These are phyloP conservation scores for Oreochromis mossambicus DNA, from an alignment of 2,797 vertebrate species.

Conservation along the genomic window DNA sequence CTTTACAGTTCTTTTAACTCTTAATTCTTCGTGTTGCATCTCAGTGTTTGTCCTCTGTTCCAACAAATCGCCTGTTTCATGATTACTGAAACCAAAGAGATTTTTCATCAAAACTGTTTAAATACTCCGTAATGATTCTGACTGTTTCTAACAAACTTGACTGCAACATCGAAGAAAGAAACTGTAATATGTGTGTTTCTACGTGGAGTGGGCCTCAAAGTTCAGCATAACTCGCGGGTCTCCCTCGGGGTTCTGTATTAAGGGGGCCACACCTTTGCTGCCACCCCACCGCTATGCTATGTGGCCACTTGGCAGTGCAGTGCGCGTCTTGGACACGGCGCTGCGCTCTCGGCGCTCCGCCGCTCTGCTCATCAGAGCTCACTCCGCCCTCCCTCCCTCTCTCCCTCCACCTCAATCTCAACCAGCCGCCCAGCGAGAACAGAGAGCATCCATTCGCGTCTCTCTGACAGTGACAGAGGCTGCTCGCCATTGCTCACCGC, in stretches of 20 bases:
- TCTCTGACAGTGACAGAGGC: neutral
- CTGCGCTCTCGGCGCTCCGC: slow-evolving; percentile 61
- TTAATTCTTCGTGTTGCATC: neutral
- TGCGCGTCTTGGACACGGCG: slow-evolving; percentile 65
- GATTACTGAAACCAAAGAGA: neutral
- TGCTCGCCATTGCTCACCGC: neutral
- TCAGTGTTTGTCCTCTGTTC: neutral
- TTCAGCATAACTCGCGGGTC: neutral
- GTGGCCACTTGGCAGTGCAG: slow-evolving; percentile 43
- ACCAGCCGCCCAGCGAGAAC: slow-evolving; percentile 13
- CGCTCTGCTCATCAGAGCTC: slow-evolving; percentile 15
- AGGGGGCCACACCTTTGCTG: neutral
- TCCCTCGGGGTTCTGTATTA: neutral
- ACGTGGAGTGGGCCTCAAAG: neutral
- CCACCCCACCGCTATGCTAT: neutral
- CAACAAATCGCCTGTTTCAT: accelerated
- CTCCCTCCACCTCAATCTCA: slow-evolving; percentile 8
- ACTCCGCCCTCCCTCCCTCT: slow-evolving; percentile 17
- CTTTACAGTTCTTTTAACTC: neutral
- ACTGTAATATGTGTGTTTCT: neutral
- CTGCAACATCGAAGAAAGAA: neutral
- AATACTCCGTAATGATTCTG: neutral
- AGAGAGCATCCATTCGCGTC: neutral
- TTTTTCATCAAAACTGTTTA: neutral
- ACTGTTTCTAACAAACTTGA: neutral